These are phyloP conservation scores for Eledona agricola DNA, from an alignment of 2,888 invertebrate species.

Conservation along the genomic window DNA sequence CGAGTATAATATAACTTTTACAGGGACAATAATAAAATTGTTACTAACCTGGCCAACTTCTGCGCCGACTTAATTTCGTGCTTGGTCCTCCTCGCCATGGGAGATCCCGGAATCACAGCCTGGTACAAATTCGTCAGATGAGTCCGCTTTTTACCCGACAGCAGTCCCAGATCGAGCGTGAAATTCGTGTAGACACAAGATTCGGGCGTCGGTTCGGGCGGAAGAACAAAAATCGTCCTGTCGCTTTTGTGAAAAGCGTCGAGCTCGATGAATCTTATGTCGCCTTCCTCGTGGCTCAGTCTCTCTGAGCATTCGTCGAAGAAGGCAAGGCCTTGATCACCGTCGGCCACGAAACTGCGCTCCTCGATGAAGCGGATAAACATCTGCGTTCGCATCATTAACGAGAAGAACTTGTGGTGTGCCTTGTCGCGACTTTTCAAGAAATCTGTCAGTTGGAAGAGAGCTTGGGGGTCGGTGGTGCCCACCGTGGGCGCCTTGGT, in stretches of 20 bases:
- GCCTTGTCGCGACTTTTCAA: slow-evolving; percentile 88
- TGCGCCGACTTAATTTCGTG: slow-evolving; percentile 95
- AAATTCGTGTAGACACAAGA: slow-evolving; percentile 67
- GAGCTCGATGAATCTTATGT: slow-evolving; percentile 78
- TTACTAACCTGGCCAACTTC: slow-evolving; percentile 73
- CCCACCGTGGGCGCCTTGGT: slow-evolving; percentile 92
- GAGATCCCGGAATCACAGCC: slow-evolving; percentile 76
- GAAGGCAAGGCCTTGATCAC: slow-evolving; percentile 93
- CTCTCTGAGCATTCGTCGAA: slow-evolving; percentile 97
- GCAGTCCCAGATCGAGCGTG: slow-evolving; percentile 69
- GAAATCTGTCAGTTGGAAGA: slow-evolving; percentile 94
- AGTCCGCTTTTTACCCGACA: slow-evolving; percentile 59
- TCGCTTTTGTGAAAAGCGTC: slow-evolving; percentile 85
- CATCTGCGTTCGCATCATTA: slow-evolving; percentile 94
- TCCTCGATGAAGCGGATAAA: slow-evolving; percentile 99
- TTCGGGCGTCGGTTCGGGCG: slow-evolving; percentile 78
- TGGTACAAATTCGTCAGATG: slow-evolving; percentile 56
- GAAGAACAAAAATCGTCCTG: slow-evolving; percentile 92
- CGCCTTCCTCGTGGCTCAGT: slow-evolving; percentile 66
- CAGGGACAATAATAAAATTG: not conserved
- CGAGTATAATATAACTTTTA: too few relatives aligned
- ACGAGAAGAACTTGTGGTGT: slow-evolving; percentile 87
- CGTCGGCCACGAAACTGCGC: slow-evolving; percentile 97
- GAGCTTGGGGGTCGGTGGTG: slow-evolving; percentile 92
- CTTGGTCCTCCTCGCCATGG: slow-evolving; percentile 92